Base-by-base conservation (phyloP, 2,113 vertebrate genomes). In the Pionites leucogaster region DNA sequence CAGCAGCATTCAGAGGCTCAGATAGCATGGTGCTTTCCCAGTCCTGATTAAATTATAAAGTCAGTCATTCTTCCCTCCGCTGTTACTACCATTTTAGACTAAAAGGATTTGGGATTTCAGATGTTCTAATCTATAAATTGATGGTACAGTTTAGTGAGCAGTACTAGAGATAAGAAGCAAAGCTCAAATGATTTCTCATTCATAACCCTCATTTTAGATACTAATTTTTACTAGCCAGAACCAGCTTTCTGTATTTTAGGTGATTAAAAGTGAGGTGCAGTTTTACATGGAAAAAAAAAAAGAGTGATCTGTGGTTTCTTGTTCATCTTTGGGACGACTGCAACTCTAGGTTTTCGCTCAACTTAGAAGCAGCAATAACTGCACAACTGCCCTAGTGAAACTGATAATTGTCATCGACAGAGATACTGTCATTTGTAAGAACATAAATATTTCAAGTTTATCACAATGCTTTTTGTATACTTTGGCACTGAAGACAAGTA, bases 211-310 rank as follows among this genome's bases (percentile, higher is more conserved):
- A 19, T 70, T 96, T 94, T 93, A 90, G 81, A 67, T 76, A 80
- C 83, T 86, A 62, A 80, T 93, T 97, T 94, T 83, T 91, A 53
- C 94, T 96, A 75, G 83, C 65, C 83, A 84, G 92, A 88, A 72
- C 52, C 37, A 95, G 27, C 24, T 91, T 77, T 78, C 46, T 88
- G 33, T 88, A 37, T 69, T 65, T 92, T 46, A 67, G 28, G 68
- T 93, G 89, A 95, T 94, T 91, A 92, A 96, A 96, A 96, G 41
- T 88, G 97, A 90, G 90, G 71, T 75, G 29, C 67, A 90, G 70
- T 82, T 94, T 92, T 92, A 59, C 55, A 76, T 69, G 11, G 52
- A 75, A 74, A 75, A 72, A 86, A 55, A 72, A 46, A 68, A 69
- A 60, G 16, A 23, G 53, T 71, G 57, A 76, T 91, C 86, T 91